A percentile compares a stretch with the other conserved stretches of the same genome.
phyloP scores from a whole-genome alignment of 2,113 vertebrate genomes.

The Mormyrus iriodes region DNA sequence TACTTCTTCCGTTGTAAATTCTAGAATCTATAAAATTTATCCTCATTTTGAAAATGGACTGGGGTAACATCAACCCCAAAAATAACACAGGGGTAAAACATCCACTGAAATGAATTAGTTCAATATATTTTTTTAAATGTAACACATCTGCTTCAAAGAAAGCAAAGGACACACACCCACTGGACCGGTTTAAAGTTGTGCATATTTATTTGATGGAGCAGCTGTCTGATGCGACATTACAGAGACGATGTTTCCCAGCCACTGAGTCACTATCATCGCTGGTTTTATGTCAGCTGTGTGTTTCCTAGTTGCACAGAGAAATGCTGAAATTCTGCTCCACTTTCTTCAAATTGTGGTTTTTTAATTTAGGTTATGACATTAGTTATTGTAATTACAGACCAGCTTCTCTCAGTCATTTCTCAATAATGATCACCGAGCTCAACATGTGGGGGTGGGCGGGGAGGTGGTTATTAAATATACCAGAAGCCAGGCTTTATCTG shows the following conservation, averaged over 20 bases:
- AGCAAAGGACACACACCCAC: neutral
- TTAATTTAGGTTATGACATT: conserved; percentile 21
- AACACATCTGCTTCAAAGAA: neutral
- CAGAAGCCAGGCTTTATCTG: neutral
- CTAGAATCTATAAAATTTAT: no score
- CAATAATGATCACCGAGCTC: neutral
- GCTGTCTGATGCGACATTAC: neutral
- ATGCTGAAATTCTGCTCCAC: neutral
- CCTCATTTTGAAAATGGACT: no score
- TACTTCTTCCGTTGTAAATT: no score
- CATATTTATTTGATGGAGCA: neutral
- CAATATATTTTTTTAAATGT: neutral
- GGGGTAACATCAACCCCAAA: no score
- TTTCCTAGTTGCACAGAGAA: neutral
- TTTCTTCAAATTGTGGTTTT: conserved; percentile 1
- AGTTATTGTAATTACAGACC: neutral
- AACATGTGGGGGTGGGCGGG: neutral
- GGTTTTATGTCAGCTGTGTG: neutral
- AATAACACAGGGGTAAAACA: no score
- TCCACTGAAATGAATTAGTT: neutral
- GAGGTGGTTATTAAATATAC: neutral
- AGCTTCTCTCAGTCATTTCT: conserved; percentile 16
- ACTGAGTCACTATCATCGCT: neutral
- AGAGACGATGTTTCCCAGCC: neutral
- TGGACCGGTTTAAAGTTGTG: neutral